These are phyloP conservation scores for Pelecanus crispus DNA, from an alignment of 2,113 vertebrate genomes.

Conservation along the genomic window DNA sequence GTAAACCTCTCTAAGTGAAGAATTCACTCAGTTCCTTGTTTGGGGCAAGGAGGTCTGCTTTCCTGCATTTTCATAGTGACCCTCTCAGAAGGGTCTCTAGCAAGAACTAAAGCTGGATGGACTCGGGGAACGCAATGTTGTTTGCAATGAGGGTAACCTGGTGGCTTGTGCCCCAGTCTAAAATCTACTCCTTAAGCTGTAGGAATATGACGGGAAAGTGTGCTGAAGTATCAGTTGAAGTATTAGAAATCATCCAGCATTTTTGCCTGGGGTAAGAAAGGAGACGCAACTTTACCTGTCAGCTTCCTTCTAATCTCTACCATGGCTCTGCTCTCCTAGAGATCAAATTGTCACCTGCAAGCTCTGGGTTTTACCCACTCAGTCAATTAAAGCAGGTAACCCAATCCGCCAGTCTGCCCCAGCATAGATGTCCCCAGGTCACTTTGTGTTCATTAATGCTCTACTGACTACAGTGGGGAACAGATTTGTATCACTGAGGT, in stretches of 20 bases:
- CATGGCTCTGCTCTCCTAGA: neutral
- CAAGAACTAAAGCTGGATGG: neutral
- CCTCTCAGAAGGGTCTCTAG: neutral
- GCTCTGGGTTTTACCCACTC: neutral
- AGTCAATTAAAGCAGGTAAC: neutral
- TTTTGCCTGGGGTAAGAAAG: neutral
- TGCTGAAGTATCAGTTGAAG: neutral
- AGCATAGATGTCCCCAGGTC: neutral
- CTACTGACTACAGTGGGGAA: neutral
- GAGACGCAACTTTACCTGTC: neutral
- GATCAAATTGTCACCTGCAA: neutral
- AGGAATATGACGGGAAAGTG: neutral
- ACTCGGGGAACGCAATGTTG: neutral
- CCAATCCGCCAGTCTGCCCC: neutral
- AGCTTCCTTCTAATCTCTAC: neutral
- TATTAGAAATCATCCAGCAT: neutral
- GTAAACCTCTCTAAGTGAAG: neutral
- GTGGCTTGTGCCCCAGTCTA: neutral
- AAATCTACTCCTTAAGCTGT: neutral
- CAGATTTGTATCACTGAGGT: neutral
- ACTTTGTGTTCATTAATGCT: neutral
- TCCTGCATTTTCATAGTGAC: neutral
- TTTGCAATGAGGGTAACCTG: neutral
- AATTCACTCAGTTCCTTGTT: neutral
- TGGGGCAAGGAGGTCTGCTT: neutral